Percentiles rank a stretch among this genome's conserved stretches.
Evolutionary conservation across 2,797 vertebrate genomes (phyloP).

Genomic region (Trematocara caparti): DNA sequence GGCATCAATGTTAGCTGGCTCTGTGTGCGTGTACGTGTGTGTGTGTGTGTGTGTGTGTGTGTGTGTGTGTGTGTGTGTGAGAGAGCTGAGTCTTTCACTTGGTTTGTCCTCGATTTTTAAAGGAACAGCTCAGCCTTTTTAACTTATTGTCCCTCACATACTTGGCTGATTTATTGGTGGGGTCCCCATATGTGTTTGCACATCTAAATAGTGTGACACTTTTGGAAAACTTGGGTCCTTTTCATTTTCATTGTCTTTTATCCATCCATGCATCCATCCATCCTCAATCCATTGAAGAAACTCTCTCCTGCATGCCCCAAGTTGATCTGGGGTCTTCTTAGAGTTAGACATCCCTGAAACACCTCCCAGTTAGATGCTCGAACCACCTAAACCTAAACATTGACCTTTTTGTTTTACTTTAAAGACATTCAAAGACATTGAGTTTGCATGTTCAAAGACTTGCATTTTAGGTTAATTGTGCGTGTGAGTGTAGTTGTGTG

Average conservation of each 20-base stretch:
- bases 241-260: background rate
- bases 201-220: background rate
- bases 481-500: background rate
- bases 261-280: background rate
- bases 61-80: background rate
- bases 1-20: conserved; percentile 4
- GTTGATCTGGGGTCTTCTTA: background rate
- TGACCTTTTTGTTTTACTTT: background rate
- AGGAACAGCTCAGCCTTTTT: background rate
- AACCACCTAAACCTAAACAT: background rate
- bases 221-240: background rate
- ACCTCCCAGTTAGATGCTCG: background rate
- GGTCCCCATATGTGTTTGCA: background rate
- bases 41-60: background rate
- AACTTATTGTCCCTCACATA: background rate
- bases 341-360: background rate
- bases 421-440: background rate
- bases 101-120: conserved; percentile 9
- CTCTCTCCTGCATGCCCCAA: background rate
- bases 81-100: background rate
- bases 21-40: fast-evolving
- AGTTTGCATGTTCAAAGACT: background rate
- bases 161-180: background rate
- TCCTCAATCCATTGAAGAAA: background rate
- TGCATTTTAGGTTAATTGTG: background rate